Conservation (phyloP, 2,888 invertebrate species). For the Brachyptera putata region DNA sequence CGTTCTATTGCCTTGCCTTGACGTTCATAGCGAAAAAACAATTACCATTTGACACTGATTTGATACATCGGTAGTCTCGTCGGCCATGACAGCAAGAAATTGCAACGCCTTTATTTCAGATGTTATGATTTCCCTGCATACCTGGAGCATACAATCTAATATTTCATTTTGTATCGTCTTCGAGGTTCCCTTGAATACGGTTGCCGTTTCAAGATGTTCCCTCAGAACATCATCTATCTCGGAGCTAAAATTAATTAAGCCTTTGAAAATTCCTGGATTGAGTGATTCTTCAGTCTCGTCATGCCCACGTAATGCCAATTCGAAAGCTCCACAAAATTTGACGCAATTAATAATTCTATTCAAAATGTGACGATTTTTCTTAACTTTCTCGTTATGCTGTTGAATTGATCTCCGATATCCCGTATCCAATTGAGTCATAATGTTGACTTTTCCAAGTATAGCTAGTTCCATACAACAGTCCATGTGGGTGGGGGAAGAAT, state of each 20-base stretch:
- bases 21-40: constrained; percentile 37
- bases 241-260: constrained; percentile 38
- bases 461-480: constrained; percentile 24
- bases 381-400: constrained; percentile 34
- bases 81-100: constrained; percentile 37
- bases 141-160: constrained; percentile 38
- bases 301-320: constrained; percentile 37
- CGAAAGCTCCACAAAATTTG: constrained; percentile 40
- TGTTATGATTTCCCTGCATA: constrained; percentile 36
- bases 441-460: constrained; percentile 33
- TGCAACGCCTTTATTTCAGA: constrained; percentile 35
- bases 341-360: constrained; percentile 38
- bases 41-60: constrained; percentile 35
- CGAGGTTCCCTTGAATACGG: constrained; percentile 39
- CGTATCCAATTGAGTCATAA: constrained; percentile 32
- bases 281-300: constrained; percentile 36
- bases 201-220: constrained; percentile 35
- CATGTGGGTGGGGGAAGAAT: constrained; percentile 26
- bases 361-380: constrained; percentile 23
- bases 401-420: constrained; percentile 31
- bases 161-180: constrained; percentile 35
- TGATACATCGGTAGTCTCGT: constrained; percentile 39
- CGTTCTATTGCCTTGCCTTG: constrained; percentile 35
- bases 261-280: constrained; percentile 38
- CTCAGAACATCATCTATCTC: constrained; percentile 36